Evolutionary conservation across 2,113 vertebrate species (phyloP).

Genomic region (Phyllopteryx taeniolatus): DNA sequence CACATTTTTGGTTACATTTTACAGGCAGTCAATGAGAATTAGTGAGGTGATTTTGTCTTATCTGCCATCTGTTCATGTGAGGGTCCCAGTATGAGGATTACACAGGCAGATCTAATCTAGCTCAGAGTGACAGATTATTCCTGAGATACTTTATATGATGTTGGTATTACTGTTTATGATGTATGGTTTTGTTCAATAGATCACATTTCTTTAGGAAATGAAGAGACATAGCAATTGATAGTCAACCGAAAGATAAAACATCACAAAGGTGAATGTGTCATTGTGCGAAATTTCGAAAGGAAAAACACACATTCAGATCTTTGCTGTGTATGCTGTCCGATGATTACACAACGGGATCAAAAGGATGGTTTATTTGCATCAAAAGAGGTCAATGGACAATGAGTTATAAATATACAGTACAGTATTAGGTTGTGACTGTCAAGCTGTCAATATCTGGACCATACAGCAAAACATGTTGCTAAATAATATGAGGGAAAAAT

Average conservation of each 20-base stretch:
- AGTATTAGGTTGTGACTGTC: neutral
- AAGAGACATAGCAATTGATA: neutral
- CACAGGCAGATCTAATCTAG: slow-evolving; percentile 57
- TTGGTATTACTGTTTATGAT: slow-evolving; percentile 23
- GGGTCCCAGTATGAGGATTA: slow-evolving; percentile 64
- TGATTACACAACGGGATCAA: slow-evolving; percentile 40
- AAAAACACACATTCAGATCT: slow-evolving; percentile 9
- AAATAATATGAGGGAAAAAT: slow-evolving; percentile 1
- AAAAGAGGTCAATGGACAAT: slow-evolving; percentile 24
- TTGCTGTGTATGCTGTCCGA: neutral
- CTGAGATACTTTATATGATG: slow-evolving; percentile 47
- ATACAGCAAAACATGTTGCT: too few relatives aligned
- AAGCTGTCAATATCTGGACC: neutral
- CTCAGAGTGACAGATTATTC: slow-evolving; percentile 58
- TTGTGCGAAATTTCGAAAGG: neutral
- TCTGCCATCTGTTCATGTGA: slow-evolving; percentile 68
- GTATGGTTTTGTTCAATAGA: slow-evolving; percentile 13
- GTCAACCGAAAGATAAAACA: neutral
- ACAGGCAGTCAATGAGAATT: slow-evolving; percentile 46
- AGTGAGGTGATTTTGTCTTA: slow-evolving; percentile 55
- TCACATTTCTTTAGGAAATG: slow-evolving; percentile 6
- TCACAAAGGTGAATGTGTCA: neutral
- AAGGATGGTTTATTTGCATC: neutral
- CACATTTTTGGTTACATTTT: slow-evolving; percentile 31
- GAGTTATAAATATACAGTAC: slow-evolving; percentile 5